phyloP scores from a whole-genome alignment of 2,888 invertebrate genomes.

The Hypsopygia costalis region DNA sequence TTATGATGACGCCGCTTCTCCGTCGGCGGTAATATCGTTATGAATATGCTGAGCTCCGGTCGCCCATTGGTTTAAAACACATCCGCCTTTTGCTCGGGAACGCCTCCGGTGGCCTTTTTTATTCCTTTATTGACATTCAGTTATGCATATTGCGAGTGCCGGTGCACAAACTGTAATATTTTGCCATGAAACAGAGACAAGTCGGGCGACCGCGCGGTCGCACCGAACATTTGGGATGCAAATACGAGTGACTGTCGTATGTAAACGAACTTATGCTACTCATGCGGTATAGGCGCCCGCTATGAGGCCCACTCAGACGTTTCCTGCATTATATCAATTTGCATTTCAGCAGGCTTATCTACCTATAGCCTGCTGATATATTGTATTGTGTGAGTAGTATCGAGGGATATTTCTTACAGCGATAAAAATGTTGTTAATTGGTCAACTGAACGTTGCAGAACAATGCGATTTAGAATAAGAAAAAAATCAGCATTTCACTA shows the following conservation, averaged over 20 bases:
- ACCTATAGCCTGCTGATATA: conserved; percentile 23
- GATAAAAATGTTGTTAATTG: conserved; percentile 3
- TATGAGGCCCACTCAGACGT: conserved; percentile 79
- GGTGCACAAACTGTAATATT: conserved; percentile 79
- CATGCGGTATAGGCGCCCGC: conserved; percentile 71
- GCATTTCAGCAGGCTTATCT: conserved; percentile 65
- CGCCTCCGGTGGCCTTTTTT: conserved; percentile 77
- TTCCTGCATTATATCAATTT: conserved; percentile 80
- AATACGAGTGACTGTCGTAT: conserved; percentile 76
- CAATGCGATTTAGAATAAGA: too few species aligned
- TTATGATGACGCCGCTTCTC: conserved; percentile 77
- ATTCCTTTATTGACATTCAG: conserved; percentile 78
- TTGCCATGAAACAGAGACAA: conserved; percentile 67
- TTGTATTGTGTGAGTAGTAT: conserved; percentile 7
- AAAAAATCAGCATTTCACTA: too few species aligned
- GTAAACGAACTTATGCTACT: conserved; percentile 78
- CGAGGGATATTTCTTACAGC: conserved; percentile 9
- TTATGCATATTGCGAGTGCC: conserved; percentile 76
- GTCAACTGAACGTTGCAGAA: neutral
- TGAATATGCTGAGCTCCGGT: conserved; percentile 75
- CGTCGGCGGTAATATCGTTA: conserved; percentile 79
- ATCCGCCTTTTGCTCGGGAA: conserved; percentile 74
- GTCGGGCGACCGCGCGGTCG: conserved; percentile 64
- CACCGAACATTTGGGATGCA: conserved; percentile 77
- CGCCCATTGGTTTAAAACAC: conserved; percentile 76